These are phyloP conservation scores for Hermodice carunculata DNA, from an alignment of 2,888 invertebrate species.

Conservation along the genomic window DNA sequence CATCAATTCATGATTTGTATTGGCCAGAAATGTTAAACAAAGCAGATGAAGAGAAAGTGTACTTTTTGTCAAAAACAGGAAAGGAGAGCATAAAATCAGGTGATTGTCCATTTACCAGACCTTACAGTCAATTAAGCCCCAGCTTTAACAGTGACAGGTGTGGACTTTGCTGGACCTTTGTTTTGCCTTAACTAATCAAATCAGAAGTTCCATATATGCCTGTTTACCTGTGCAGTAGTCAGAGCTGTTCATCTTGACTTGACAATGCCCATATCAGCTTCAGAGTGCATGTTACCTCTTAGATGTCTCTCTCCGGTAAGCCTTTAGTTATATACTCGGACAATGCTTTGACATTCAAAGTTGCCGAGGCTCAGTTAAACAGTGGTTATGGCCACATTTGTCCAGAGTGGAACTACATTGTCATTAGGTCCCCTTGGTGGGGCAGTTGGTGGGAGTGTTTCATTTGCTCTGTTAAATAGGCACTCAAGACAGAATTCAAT, in stretches of 20 bases:
- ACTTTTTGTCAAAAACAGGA: not conserved
- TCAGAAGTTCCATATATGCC: not conserved
- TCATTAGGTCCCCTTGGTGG: conserved; percentile 16
- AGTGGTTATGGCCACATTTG: not conserved
- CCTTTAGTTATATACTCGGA: not conserved
- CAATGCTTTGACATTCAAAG: not conserved
- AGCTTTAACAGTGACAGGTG: conserved; percentile 8
- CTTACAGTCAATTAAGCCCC: not conserved
- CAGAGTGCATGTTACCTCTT: not conserved
- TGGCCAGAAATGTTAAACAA: too few species aligned
- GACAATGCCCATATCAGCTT: not conserved
- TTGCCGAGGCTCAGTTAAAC: not conserved
- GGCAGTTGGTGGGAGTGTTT: conserved; percentile 29
- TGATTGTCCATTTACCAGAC: not conserved
- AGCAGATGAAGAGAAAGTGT: too few species aligned
- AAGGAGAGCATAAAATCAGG: not conserved
- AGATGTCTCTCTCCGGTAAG: not conserved
- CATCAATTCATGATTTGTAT: too few species aligned
- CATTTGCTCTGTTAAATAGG: conserved; percentile 6
- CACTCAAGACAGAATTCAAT: not conserved
- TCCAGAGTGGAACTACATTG: conserved; percentile 19
- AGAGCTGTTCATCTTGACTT: not conserved
- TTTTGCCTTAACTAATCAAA: not conserved
- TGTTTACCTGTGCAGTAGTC: not conserved
- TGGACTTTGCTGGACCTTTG: conserved; percentile 24